phyloP scores from a whole-genome alignment of 2,888 invertebrate species.

The Pterostichus niger region DNA sequence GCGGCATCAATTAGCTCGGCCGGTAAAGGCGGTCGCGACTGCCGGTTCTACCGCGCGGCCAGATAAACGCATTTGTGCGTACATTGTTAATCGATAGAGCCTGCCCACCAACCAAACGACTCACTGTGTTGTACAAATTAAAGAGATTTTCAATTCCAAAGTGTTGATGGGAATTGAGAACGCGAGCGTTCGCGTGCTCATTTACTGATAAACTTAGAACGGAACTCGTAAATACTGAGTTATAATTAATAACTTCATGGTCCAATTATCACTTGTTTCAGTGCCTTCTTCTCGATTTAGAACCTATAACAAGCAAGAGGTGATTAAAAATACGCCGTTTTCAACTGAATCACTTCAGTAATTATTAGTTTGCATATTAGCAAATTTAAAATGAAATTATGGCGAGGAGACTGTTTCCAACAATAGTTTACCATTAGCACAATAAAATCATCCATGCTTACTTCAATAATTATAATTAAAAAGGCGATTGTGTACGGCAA shows the following conservation, averaged over 20 bases:
- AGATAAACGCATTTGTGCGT: slow-evolving; percentile 60
- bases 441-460: no score
- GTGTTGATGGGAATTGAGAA: slow-evolving; percentile 29
- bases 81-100: slow-evolving; percentile 61
- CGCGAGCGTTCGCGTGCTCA: slow-evolving; percentile 15
- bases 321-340: slow-evolving; percentile 33
- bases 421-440: no score
- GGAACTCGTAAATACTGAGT: slow-evolving; percentile 40
- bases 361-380: slow-evolving; percentile 25
- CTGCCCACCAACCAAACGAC: not conserved
- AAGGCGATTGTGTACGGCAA: no score
- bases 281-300: slow-evolving; percentile 36
- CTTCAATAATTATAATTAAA: no score
- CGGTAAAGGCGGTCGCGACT: slow-evolving; percentile 58
- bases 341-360: slow-evolving; percentile 20
- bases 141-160: slow-evolving; percentile 52
- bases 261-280: slow-evolving; percentile 51
- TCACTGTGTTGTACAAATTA: slow-evolving; percentile 49
- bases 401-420: not conserved
- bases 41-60: slow-evolving; percentile 5
- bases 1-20: slow-evolving; percentile 48
- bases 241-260: slow-evolving; percentile 48
- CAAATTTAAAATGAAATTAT: slow-evolving; percentile 11
- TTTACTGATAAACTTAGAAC: slow-evolving; percentile 45
- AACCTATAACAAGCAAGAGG: slow-evolving; percentile 2